Percentiles rank a stretch among this genome's conserved stretches.
These are phyloP conservation scores for Stichopus horrens DNA, from an alignment of 53 echinoderm and acorn worm species.

Conservation along the genomic window DNA sequence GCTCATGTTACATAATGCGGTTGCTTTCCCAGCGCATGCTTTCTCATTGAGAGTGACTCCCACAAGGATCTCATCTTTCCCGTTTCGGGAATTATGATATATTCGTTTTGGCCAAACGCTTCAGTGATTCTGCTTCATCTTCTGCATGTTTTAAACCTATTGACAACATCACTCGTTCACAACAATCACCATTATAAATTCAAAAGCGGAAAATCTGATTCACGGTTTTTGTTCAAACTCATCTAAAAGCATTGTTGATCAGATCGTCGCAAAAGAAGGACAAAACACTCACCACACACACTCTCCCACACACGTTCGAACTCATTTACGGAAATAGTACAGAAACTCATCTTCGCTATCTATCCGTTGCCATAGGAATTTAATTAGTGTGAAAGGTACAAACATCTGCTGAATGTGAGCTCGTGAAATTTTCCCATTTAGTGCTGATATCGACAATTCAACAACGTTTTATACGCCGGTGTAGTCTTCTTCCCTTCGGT, in stretches of 20 bases:
- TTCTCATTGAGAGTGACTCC: neutral
- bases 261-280: neutral
- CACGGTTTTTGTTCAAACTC: slow-evolving; percentile 5
- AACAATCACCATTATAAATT: slow-evolving; percentile 31
- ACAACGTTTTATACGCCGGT: neutral
- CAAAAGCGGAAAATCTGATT: slow-evolving; percentile 9
- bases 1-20: too few relatives aligned
- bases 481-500: neutral
- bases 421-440: slow-evolving; percentile 38
- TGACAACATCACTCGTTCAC: neutral
- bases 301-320: too few relatives aligned
- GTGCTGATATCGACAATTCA: neutral
- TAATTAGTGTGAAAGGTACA: slow-evolving; percentile 31
- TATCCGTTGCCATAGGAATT: slow-evolving; percentile 47
- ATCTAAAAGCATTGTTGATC: neutral
- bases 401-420: slow-evolving; percentile 21
- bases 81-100: slow-evolving; percentile 14
- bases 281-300: neutral
- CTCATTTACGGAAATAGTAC: too few relatives aligned
- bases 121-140: neutral
- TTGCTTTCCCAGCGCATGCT: too few relatives aligned
- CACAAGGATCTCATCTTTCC: slow-evolving; percentile 4
- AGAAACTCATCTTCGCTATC: neutral
- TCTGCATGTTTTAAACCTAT: neutral
- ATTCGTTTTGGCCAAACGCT: slow-evolving; percentile 33